A percentile compares a stretch with the other conserved stretches of the same genome.
Conservation (phyloP, 2,113 vertebrate genomes). For the Amphilophus citrinellus region DNA sequence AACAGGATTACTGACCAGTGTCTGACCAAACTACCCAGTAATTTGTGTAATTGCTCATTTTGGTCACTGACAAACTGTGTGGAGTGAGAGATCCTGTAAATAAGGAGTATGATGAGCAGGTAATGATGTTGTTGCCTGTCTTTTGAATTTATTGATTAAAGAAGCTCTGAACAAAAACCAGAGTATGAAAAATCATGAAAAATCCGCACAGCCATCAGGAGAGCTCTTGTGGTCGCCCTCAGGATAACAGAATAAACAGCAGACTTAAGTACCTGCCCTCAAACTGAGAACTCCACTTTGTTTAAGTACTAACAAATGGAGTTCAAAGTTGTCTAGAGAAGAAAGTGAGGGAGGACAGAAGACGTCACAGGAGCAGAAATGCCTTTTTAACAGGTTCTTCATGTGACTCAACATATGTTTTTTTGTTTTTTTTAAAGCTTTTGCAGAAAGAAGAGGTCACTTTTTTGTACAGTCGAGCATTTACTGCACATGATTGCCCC, state of each 20-base stretch:
- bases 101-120: neutral
- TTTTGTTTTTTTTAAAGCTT: neutral
- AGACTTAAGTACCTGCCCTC: conserved; percentile 5
- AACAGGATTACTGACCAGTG: neutral
- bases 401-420: neutral
- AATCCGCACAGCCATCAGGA: fast-evolving
- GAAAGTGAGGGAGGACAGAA: neutral
- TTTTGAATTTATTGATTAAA: neutral
- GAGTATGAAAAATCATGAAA: neutral
- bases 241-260: conserved; percentile 3
- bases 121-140: neutral
- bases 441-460: neutral
- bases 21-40: no score
- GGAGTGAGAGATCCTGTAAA: neutral
- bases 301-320: conserved; percentile 15
- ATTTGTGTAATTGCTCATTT: neutral
- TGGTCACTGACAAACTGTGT: neutral
- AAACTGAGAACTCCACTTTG: neutral
- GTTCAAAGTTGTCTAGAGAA: conserved; percentile 2
- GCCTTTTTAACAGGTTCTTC: conserved; percentile 1
- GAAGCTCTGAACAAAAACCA: neutral
- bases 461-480: neutral
- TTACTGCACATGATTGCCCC: conserved; percentile 2
- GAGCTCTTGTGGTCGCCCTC: neutral
- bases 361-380: neutral